Base-by-base conservation (phyloP, 2,888 invertebrate genomes). In the Rambutsinella grinnellia region DNA sequence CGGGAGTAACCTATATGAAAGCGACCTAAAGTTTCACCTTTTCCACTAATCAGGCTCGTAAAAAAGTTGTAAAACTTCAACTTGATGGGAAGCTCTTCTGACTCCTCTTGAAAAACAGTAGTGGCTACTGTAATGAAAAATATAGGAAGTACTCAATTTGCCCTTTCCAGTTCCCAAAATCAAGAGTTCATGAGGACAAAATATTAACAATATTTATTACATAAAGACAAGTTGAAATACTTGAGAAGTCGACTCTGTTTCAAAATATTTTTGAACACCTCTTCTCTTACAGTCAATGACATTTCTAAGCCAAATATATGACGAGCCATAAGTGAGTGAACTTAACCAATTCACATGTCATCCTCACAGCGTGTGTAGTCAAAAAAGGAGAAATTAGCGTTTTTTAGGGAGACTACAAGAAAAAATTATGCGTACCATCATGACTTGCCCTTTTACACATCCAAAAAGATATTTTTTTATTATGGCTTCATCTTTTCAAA, bases 311-410 rank as follows among this genome's bases (percentile, higher is more conserved):
- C 19, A 54, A 54, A 49, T 21, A 23, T 54, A 17, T 10, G 15
- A 17, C 23, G 54, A 21, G 54, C 19, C 8, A 28, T 44, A 51
- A 72, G 66, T 72, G 72, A 72, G 36, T 72, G 72, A 72, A 72
- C 72, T 72, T 65, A 49, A 63, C 53, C 58, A 46, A 62, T 54
- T 56, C 54, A 27, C 69, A 53, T 61, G 61, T 70, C 69, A 61
- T 70, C 62, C 47, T 49, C 27, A 26, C 49, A 58, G 49, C 26
- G 51, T 21, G 57, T 57, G 24, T 51, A 23, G n/a, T 71, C 71
- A 6, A 71, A 71, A 71, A 58, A 58, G 68, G 68, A 58, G 51
- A 65, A 71, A 58, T 51, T 36, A 57, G 26, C n/a, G 2, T 49
- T 26, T 58, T 69, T 27, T 60, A n/a, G 36, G 36, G 13, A 36